Percentiles rank a stretch among this genome's conserved stretches.
phyloP scores from a whole-genome alignment of 1,140 invertebrate genomes.

The Drosophila nannoptera region DNA sequence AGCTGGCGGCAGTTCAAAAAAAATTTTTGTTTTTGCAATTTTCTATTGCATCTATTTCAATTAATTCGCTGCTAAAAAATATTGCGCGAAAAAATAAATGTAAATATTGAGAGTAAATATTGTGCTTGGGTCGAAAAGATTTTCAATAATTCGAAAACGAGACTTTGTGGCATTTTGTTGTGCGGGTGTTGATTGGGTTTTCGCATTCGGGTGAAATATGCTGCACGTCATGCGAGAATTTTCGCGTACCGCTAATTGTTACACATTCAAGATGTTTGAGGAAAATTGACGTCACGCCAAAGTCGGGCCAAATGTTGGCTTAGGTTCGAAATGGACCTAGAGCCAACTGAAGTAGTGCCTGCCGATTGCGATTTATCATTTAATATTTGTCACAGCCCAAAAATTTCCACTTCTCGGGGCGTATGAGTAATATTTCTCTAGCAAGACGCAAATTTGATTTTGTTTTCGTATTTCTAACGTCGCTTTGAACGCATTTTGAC shows the following conservation, averaged over 20 bases:
- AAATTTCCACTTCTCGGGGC: conserved; percentile 36
- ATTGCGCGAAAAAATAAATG: conserved; percentile 3
- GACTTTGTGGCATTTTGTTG: conserved; percentile 35
- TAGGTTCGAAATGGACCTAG: conserved; percentile 12
- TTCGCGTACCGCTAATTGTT: conserved; percentile 62
- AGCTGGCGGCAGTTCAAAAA: conserved; percentile 65
- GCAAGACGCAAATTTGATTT: neutral
- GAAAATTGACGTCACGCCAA: conserved; percentile 38
- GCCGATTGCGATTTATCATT: conserved; percentile 27
- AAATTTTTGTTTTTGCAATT: conserved; percentile 22
- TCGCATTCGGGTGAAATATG: conserved; percentile 16
- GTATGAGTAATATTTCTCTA: conserved; percentile 53
- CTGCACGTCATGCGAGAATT: conserved; percentile 20
- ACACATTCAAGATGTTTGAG: conserved; percentile 19
- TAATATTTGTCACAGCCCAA: conserved; percentile 40
- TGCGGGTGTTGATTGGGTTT: conserved; percentile 53
- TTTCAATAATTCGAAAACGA: conserved; percentile 33
- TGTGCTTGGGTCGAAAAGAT: too few relatives aligned
- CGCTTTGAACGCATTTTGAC: conserved; percentile 34
- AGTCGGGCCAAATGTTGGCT: conserved; percentile 15
- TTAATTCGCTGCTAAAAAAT: conserved; percentile 43
- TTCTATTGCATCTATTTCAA: conserved; percentile 48
- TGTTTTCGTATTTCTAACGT: conserved; percentile 21
- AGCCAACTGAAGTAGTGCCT: neutral
- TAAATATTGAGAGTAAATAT: too few relatives aligned